Conservation (phyloP, 2,888 invertebrate species). For the Eilema sororculum region DNA sequence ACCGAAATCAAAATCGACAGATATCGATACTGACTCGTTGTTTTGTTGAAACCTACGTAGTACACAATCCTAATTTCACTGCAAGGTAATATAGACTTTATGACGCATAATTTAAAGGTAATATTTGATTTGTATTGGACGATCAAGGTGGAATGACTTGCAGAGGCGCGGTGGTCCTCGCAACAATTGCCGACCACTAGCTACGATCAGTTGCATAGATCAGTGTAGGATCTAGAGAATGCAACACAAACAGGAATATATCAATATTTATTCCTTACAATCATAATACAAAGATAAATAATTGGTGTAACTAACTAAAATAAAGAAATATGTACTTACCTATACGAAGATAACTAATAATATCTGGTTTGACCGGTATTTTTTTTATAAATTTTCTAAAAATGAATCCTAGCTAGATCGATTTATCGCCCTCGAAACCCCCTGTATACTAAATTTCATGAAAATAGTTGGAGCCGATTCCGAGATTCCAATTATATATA, state of each 20-base stretch:
- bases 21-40: slow-evolving; percentile 71
- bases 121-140: slow-evolving; percentile 32
- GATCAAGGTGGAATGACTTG: slow-evolving; percentile 71
- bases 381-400: too few relatives aligned
- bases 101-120: slow-evolving; percentile 24
- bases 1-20: slow-evolving; percentile 77
- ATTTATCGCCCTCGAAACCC: too few relatives aligned
- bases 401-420: too few relatives aligned
- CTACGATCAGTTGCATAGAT: slow-evolving; percentile 53
- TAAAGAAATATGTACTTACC: too few relatives aligned
- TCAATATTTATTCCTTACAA: neutral
- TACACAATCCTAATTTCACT: slow-evolving; percentile 39
- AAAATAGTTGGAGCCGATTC: too few relatives aligned
- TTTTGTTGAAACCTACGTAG: slow-evolving; percentile 63
- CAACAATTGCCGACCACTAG: slow-evolving; percentile 71
- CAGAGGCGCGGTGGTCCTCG: slow-evolving; percentile 80
- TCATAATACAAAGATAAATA: neutral
- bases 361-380: too few relatives aligned
- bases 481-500: too few relatives aligned
- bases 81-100: slow-evolving; percentile 42
- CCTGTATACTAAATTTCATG: too few relatives aligned
- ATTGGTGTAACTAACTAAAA: too few relatives aligned
- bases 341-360: too few relatives aligned
- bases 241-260: neutral
- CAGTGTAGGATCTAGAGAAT: slow-evolving; percentile 34